Base-by-base conservation (phyloP, 2,113 vertebrate species). In the Mesocricetus auratus region DNA sequence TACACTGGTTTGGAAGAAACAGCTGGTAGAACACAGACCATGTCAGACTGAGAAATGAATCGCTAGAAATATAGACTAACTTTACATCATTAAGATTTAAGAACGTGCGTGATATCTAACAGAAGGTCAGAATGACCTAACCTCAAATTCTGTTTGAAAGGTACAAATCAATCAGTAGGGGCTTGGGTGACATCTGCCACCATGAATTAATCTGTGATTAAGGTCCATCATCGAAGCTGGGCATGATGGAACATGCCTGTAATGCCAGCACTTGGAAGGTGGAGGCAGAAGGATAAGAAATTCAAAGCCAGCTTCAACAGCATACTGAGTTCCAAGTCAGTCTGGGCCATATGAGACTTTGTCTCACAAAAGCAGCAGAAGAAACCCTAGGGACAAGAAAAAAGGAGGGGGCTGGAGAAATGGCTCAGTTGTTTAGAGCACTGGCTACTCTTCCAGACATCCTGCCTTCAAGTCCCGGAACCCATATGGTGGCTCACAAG, bases 61-160 rank as follows among this genome's bases (percentile, higher is more conserved):
- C 19, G 42, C 42, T 88, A 81, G 83, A 95, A 90, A 60, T 5
- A 4, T n/a, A 45, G 24, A 90, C 50, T 78, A 39, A 89, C 77
- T 89, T 94, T 91, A 31, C 15, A 85, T 78, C n/a, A 78, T 90
- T 87, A 93, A 69, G 39, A 77, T 62, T 90, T 77, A 77, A 90
- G 74, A 82, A 60, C 10, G 0, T 71, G 64, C 31, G 1, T 66
- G 62, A 90, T 50, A 92, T 26, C 64, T 53, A 86, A 50, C 56
- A 92, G 19, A 91, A 82, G 39, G 31, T 66, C 62, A 73, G 56
- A 86, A 89, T 89, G 39, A 42, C 66, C 66, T 86, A 89, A 89
- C 31, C 58, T 73, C 50, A 89, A 86, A 92, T 94, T 95, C 62
- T 79, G 31, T 89, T 66, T 64, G 66, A 36, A 88, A 93, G 39